Evolutionary conservation across 2,888 invertebrate genomes (phyloP).

Genomic region (Brenthis ino): DNA sequence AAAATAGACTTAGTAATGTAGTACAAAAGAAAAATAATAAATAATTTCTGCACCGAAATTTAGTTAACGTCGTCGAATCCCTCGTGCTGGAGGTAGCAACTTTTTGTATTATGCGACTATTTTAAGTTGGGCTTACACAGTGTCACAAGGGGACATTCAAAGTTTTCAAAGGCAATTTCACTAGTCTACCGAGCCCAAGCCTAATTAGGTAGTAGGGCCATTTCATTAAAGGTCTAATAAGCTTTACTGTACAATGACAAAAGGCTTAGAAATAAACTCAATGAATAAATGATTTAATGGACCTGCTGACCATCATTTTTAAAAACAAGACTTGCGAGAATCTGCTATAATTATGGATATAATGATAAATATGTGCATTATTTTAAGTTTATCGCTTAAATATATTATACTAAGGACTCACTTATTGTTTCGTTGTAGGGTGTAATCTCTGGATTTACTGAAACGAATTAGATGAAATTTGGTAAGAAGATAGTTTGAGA

Average conservation of each 20-base stretch:
- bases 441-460: no score
- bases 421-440: no score
- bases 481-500: no score
- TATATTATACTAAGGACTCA: no score
- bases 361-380: no score
- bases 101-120: conserved; percentile 56
- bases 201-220: conserved; percentile 58
- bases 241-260: conserved; percentile 40
- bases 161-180: conserved; percentile 64
- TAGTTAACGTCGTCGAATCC: conserved; percentile 41
- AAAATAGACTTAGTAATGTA: background rate
- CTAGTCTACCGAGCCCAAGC: conserved; percentile 48
- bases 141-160: conserved; percentile 61
- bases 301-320: conserved; percentile 18
- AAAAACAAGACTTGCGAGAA: conserved; percentile 1
- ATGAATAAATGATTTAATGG: conserved; percentile 33
- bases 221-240: conserved; percentile 69
- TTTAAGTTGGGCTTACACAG: conserved; percentile 62
- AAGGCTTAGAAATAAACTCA: conserved; percentile 26
- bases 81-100: conserved; percentile 49
- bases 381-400: no score
- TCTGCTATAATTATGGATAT: no score
- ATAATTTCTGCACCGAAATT: conserved; percentile 21
- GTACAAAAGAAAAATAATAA: conserved; percentile 6
- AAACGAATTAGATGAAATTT: no score